Percentiles rank a stretch among this genome's conserved stretches.
These are phyloP conservation scores for Cataglyphis hispanica DNA, from an alignment of 1,140 invertebrate genomes.

Conservation along the genomic window DNA sequence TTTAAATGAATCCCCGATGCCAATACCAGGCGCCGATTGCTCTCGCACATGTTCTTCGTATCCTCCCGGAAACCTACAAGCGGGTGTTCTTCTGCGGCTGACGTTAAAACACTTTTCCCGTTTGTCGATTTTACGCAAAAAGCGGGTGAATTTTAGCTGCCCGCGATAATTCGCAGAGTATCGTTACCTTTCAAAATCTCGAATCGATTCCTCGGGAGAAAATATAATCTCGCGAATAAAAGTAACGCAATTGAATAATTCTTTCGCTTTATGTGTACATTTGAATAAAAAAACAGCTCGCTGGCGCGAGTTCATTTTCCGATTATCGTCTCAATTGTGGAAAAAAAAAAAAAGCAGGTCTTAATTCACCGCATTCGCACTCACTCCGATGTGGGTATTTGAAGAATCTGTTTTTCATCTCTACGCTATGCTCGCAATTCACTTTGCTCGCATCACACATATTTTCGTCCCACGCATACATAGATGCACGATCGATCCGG, in stretches of 20 bases:
- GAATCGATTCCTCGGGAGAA: not conserved
- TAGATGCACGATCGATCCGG: not conserved
- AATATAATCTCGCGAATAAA: not conserved
- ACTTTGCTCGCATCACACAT: slow-evolving; percentile 5
- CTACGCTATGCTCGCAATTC: not conserved
- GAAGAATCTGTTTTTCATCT: slow-evolving; percentile 29
- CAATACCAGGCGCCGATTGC: slow-evolving; percentile 55
- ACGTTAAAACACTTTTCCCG: slow-evolving; percentile 57
- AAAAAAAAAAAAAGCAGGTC: slow-evolving; percentile 16
- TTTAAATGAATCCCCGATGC: slow-evolving; percentile 61
- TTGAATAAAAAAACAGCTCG: not conserved
- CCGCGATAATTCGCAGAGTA: no score
- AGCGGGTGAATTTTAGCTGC: not conserved
- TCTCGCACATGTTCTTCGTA: slow-evolving; percentile 32
- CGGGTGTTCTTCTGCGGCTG: slow-evolving; percentile 44
- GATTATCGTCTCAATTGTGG: not conserved
- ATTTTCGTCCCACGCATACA: not conserved
- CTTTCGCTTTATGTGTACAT: not conserved
- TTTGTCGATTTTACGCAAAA: slow-evolving; percentile 33
- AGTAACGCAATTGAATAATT: slow-evolving; percentile 8
- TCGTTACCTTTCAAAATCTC: not conserved
- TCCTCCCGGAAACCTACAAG: slow-evolving; percentile 2
- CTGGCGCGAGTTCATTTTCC: not conserved
- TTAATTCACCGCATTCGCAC: slow-evolving; percentile 54
- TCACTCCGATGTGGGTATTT: not conserved